Percentiles rank a stretch among this genome's conserved stretches.
Evolutionary conservation across 2,888 invertebrate genomes (phyloP).

Genomic region (Amiota mariae): DNA sequence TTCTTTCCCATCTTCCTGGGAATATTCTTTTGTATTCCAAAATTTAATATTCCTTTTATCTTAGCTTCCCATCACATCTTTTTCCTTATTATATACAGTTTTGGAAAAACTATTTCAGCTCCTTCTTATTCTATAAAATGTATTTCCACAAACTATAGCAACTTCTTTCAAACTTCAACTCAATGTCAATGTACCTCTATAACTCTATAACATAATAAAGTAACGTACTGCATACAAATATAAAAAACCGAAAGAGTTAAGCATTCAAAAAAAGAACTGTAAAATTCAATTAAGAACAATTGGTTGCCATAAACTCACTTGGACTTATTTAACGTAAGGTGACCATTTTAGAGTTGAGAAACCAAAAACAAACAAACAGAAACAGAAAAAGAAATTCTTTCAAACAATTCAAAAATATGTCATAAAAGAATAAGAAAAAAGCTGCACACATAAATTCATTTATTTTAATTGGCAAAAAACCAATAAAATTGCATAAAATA

Average conservation of each 20-base stretch:
- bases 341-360: constrained; percentile 45
- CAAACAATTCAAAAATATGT: constrained; percentile 22
- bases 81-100: no score
- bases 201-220: no score
- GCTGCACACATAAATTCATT: constrained; percentile 54
- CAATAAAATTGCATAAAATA: constrained; percentile 1
- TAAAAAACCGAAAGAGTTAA: constrained; percentile 24
- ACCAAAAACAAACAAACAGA: constrained; percentile 8
- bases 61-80: no score
- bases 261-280: constrained; percentile 29
- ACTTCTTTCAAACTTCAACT: no score
- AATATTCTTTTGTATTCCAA: no score
- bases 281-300: constrained; percentile 57
- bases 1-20: no score
- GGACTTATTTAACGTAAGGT: constrained; percentile 52
- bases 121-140: no score
- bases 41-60: no score
- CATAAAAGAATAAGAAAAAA: constrained; percentile 22
- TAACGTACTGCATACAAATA: background rate
- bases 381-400: constrained; percentile 6
- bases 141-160: no score
- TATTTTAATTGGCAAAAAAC: constrained; percentile 53
- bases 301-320: constrained; percentile 43
- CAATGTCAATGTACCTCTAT: no score
- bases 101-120: no score